Evolutionary conservation across 1,140 invertebrate genomes (phyloP).

Genomic region (Rhynchophorus ferrugineus): DNA sequence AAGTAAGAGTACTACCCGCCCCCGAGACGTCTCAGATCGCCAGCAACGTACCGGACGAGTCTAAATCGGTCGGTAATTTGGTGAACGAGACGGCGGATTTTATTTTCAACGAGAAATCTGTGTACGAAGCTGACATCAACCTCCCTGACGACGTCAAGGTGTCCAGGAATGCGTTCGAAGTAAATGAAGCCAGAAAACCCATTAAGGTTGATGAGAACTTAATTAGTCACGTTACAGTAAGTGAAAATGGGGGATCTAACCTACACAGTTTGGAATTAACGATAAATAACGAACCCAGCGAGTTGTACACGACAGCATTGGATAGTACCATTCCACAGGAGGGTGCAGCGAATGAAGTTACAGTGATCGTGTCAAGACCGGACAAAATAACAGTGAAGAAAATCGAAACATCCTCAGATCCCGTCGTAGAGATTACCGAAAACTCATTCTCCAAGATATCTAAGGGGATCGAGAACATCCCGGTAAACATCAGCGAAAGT

Average conservation of each 20-base stretch:
- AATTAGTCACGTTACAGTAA: conserved; percentile 30
- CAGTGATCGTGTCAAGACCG: conserved; percentile 18
- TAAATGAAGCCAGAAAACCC: conserved; percentile 41
- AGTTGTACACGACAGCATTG: conserved; percentile 32
- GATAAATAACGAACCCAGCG: conserved; percentile 27
- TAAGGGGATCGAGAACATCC: conserved; percentile 3
- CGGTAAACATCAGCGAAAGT: neutral
- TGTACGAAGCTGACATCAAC: conserved; percentile 43
- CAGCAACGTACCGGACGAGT: conserved; percentile 21
- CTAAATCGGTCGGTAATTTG: conserved; percentile 13
- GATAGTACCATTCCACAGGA: conserved; percentile 15
- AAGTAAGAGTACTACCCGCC: conserved; percentile 9
- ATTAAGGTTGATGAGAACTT: conserved; percentile 39
- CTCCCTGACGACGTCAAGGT: conserved; percentile 54
- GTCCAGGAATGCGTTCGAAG: conserved; percentile 48
- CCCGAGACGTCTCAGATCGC: neutral
- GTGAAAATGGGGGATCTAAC: conserved; percentile 22
- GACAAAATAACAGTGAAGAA: conserved; percentile 10
- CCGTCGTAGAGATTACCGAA: conserved; percentile 15
- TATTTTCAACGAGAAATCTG: conserved; percentile 30
- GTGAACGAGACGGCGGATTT: conserved; percentile 26
- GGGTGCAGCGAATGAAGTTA: conserved; percentile 17
- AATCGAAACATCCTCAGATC: conserved; percentile 5
- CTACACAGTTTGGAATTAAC: conserved; percentile 30
- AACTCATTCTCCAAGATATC: conserved; percentile 10